Conservation (phyloP, 2,888 invertebrate genomes). For the Steinernema hermaphroditum region DNA sequence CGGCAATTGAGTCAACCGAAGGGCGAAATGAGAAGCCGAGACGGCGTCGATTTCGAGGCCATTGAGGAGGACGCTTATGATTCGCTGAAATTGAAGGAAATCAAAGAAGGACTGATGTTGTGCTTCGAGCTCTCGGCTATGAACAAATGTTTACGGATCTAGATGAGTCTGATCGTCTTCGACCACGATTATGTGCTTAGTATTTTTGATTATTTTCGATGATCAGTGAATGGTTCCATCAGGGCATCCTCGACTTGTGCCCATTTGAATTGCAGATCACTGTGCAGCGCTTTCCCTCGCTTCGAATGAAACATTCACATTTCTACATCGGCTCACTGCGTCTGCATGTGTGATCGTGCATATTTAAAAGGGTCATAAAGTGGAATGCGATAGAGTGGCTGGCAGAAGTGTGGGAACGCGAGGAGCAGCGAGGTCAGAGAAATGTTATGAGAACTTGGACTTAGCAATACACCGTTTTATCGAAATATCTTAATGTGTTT, state of each 20-base stretch:
- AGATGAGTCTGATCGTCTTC: too few species aligned
- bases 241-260: too few species aligned
- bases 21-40: slow-evolving; percentile 57
- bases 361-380: not conserved
- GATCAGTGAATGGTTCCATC: too few species aligned
- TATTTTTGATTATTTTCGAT: too few species aligned
- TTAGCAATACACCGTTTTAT: too few species aligned
- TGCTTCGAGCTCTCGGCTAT: too few species aligned
- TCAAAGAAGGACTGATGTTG: too few species aligned
- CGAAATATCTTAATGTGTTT: not conserved
- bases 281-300: not conserved
- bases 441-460: too few species aligned
- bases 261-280: not conserved
- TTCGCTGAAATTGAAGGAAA: slow-evolving; percentile 52
- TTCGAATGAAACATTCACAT: not conserved
- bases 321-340: not conserved
- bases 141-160: too few species aligned
- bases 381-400: not conserved
- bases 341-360: not conserved
- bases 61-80: slow-evolving; percentile 57
- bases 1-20: slow-evolving; percentile 47
- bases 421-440: too few species aligned
- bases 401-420: too few species aligned
- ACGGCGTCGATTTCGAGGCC: slow-evolving; percentile 58
- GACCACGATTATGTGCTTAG: too few species aligned